Conservation (phyloP, 2,113 vertebrate species). For the Pionites leucogaster region DNA sequence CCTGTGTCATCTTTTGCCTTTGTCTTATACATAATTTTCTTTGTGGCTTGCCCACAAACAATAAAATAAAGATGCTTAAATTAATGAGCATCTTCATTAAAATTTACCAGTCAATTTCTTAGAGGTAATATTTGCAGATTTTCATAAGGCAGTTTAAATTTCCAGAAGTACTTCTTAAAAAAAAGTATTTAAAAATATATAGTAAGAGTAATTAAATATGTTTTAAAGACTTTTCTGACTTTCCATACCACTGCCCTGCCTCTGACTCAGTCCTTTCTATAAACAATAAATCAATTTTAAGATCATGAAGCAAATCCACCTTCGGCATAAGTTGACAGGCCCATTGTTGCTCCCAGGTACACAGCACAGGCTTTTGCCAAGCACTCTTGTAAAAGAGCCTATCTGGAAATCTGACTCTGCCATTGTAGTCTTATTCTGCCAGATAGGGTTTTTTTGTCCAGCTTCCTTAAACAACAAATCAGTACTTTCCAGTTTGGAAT, state of each 20-base stretch:
- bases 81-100: not conserved
- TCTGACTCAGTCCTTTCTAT: not conserved
- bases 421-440: constrained; percentile 24
- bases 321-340: not conserved
- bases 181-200: not conserved
- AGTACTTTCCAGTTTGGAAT: constrained; percentile 9
- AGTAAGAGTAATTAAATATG: not conserved
- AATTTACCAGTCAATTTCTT: not conserved
- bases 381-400: constrained; percentile 16
- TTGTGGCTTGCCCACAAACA: not conserved
- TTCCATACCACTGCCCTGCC: not conserved
- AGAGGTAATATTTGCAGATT: not conserved
- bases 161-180: not conserved
- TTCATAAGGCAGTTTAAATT: not conserved
- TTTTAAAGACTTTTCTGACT: not conserved
- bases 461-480: constrained; percentile 19
- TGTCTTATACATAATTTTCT: not conserved
- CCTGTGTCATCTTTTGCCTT: not conserved
- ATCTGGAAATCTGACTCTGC: constrained; percentile 42
- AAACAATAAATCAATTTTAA: constrained; percentile 29
- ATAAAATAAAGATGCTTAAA: not conserved
- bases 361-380: constrained; percentile 5
- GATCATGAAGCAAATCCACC: constrained; percentile 38
- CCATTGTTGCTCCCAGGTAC: constrained; percentile 8
- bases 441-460: not conserved